phyloP scores from a whole-genome alignment of 2,113 vertebrate genomes.

The Scopus umbretta region DNA sequence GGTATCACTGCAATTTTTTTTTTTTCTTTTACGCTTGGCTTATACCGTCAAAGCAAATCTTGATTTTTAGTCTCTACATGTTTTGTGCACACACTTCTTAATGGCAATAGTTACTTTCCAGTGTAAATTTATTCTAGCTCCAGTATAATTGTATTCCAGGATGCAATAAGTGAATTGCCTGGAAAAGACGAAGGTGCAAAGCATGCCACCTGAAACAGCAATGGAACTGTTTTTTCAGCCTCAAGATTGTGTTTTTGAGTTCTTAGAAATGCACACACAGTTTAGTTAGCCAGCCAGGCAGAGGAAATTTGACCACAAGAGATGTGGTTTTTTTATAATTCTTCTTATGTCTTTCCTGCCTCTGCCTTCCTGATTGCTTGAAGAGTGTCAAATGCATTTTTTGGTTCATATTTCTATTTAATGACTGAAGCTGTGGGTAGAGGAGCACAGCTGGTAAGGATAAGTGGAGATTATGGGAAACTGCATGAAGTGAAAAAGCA shows the following conservation, averaged over 20 bases:
- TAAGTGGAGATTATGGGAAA: not conserved
- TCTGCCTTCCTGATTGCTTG: not conserved
- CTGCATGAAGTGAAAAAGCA: not conserved
- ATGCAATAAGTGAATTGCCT: not conserved
- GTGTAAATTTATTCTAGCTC: not conserved
- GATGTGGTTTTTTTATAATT: fast-evolving
- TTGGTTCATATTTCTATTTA: not conserved
- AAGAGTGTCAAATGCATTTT: not conserved
- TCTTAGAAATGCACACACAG: not conserved
- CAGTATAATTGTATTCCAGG: not conserved
- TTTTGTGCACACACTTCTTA: not conserved
- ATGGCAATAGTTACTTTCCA: not conserved
- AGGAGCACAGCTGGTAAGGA: not conserved
- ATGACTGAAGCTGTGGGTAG: not conserved
- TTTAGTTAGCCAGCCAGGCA: not conserved
- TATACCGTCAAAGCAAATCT: not conserved
- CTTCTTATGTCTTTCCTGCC: not conserved
- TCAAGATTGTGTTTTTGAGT: not conserved
- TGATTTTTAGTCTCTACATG: not conserved
- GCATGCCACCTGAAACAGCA: not conserved
- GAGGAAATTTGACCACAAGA: not conserved
- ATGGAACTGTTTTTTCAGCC: not conserved
- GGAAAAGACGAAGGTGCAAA: not conserved
- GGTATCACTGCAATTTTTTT: not conserved
- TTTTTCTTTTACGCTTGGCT: not conserved